A percentile compares a stretch with the other conserved stretches of the same genome.
Conservation (phyloP, 2,888 invertebrate genomes). For the Chrysolina americana region DNA sequence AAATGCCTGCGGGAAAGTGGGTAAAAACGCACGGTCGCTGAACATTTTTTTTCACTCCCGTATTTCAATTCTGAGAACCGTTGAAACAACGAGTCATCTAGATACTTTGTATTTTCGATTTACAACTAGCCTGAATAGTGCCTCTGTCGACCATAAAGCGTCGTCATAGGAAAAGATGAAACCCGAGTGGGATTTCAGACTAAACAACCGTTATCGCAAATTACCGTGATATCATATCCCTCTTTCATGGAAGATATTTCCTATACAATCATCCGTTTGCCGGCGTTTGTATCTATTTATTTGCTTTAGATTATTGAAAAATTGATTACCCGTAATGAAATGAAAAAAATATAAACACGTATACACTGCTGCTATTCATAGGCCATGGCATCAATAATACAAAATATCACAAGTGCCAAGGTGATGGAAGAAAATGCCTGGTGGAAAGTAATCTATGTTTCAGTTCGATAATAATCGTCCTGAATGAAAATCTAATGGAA, state of each 20-base stretch:
- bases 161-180: too few species aligned
- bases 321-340: constrained; percentile 10
- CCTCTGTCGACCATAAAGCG: too few species aligned
- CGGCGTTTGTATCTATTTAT: neutral
- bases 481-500: neutral
- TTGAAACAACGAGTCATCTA: too few species aligned
- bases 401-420: neutral
- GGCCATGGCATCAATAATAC: constrained; percentile 20
- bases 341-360: constrained; percentile 15
- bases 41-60: too few species aligned
- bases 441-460: neutral
- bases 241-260: neutral
- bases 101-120: too few species aligned
- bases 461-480: neutral
- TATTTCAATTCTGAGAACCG: too few species aligned
- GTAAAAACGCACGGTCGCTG: too few species aligned
- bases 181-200: neutral
- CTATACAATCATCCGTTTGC: neutral
- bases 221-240: neutral
- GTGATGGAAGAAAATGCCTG: neutral
- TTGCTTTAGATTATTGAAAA: constrained; percentile 18
- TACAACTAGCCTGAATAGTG: too few species aligned
- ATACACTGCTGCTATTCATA: neutral
- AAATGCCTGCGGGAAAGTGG: too few species aligned
- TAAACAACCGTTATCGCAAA: constrained; percentile 8